These are phyloP conservation scores for Anguilla obscura DNA, from an alignment of 2,797 vertebrate species.

Conservation along the genomic window DNA sequence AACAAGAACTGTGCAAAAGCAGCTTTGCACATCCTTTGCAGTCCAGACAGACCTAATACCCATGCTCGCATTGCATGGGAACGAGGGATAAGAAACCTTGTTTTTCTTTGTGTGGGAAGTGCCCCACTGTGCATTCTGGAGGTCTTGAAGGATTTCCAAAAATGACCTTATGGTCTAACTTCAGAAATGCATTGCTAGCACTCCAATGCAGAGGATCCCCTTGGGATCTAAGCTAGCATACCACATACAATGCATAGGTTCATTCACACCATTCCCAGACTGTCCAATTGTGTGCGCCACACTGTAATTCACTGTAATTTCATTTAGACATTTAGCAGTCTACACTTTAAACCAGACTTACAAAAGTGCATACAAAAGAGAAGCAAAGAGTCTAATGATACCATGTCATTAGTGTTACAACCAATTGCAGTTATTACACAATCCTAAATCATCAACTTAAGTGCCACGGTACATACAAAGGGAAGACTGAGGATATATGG, in stretches of 20 bases:
- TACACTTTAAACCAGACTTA: no score
- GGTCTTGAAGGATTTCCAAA: slow-evolving; percentile 5
- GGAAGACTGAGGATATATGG: no score
- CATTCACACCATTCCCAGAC: neutral
- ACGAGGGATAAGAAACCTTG: neutral
- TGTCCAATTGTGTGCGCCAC: neutral
- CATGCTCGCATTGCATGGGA: neutral
- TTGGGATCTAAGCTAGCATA: neutral
- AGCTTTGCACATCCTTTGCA: neutral
- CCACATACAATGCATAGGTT: neutral
- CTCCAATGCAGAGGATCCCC: neutral
- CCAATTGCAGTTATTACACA: no score
- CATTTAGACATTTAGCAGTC: no score
- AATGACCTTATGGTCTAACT: slow-evolving; percentile 1
- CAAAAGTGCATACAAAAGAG: no score
- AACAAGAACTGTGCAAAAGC: neutral
- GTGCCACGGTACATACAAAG: no score
- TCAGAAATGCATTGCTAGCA: neutral
- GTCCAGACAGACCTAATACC: slow-evolving; percentile 8
- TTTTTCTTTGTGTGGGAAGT: slow-evolving; percentile 9
- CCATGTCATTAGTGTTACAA: no score
- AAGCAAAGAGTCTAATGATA: no score
- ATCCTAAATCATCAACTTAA: no score
- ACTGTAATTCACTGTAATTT: neutral
- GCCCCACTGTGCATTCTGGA: slow-evolving; percentile 8